Percentiles rank a stretch among this genome's conserved stretches.
These are phyloP conservation scores for Keiferia lycopersicella DNA, from an alignment of 2,888 invertebrate species.

Conservation along the genomic window DNA sequence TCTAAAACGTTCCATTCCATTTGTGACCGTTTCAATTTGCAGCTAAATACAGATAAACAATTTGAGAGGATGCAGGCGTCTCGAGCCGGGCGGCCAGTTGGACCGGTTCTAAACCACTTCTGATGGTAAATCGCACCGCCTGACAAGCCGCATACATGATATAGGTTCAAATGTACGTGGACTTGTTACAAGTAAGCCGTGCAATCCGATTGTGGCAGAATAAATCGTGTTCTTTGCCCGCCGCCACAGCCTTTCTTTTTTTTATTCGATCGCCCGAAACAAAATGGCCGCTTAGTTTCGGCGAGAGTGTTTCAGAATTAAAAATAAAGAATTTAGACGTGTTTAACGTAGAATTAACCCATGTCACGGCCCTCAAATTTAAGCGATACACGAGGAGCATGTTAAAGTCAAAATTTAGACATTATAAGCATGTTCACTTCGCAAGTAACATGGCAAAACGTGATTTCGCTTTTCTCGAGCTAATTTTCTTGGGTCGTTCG, in stretches of 20 bases:
- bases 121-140: slow-evolving; percentile 75
- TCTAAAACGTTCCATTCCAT: slow-evolving; percentile 33
- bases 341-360: slow-evolving; percentile 7
- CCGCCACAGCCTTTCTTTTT: slow-evolving; percentile 17
- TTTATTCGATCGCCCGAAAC: slow-evolving; percentile 8
- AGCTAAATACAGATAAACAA: slow-evolving; percentile 59
- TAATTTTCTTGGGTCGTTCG: slow-evolving; percentile 20
- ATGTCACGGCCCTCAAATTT: slow-evolving; percentile 9
- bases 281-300: slow-evolving; percentile 20
- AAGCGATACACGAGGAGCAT: slow-evolving; percentile 5
- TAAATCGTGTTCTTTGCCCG: slow-evolving; percentile 21
- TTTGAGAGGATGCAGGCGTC: slow-evolving; percentile 66
- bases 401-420: slow-evolving; percentile 15
- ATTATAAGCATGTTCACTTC: slow-evolving; percentile 11
- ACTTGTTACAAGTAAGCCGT: slow-evolving; percentile 36
- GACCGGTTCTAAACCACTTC: slow-evolving; percentile 75
- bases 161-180: slow-evolving; percentile 30
- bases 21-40: slow-evolving; percentile 54
- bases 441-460: background rate
- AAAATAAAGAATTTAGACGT: background rate
- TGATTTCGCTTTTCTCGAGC: slow-evolving; percentile 23
- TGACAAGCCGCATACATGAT: slow-evolving; percentile 56
- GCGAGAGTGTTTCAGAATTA: background rate
- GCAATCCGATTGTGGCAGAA: slow-evolving; percentile 32
- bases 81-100: slow-evolving; percentile 62